Conservation (phyloP, 1,140 invertebrate genomes). For the Calosoma granatense region DNA sequence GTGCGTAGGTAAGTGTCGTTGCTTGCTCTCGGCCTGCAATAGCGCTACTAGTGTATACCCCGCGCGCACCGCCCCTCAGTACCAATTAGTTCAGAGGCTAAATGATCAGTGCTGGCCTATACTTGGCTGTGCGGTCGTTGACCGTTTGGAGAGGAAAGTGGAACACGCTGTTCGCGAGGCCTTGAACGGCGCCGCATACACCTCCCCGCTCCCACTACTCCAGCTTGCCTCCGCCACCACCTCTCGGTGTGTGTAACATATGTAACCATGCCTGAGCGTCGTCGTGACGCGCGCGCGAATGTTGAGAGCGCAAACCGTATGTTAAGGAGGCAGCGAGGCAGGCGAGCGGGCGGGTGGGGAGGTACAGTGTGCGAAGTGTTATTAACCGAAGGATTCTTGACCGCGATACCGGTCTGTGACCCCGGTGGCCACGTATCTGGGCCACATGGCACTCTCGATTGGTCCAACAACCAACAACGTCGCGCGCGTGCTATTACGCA, state of each 20-base stretch:
- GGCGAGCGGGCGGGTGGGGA: not conserved
- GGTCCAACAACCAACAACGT: not conserved
- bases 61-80: too few relatives aligned
- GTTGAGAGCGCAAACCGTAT: too few relatives aligned
- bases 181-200: constrained; percentile 3
- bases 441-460: constrained; percentile 26
- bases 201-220: not conserved
- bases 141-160: not conserved
- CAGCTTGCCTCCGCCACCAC: too few relatives aligned
- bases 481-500: constrained; percentile 18
- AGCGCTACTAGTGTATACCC: too few relatives aligned
- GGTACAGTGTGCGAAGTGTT: not conserved
- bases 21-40: too few relatives aligned
- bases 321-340: not conserved
- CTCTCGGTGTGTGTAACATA: too few relatives aligned
- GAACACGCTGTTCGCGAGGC: not conserved
- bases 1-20: too few relatives aligned
- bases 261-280: too few relatives aligned
- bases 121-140: not conserved
- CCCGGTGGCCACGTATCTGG: constrained; percentile 17
- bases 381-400: constrained; percentile 19
- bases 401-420: constrained; percentile 22
- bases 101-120: too few relatives aligned
- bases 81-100: too few relatives aligned
- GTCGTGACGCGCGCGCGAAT: too few relatives aligned